Conservation (phyloP, 2,888 invertebrate genomes). For the Parnassius glacialis region DNA sequence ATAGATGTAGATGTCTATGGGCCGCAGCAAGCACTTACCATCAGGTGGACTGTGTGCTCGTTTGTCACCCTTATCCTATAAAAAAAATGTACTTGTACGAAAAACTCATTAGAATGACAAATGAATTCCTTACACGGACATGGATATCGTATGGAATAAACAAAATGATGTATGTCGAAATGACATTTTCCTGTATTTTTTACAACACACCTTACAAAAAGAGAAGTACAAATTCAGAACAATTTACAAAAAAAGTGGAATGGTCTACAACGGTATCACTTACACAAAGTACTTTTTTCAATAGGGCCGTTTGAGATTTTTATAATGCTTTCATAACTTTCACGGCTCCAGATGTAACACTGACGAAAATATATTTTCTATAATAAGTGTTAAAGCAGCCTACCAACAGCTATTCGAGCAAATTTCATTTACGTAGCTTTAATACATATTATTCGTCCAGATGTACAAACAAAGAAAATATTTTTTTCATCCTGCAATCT, state of each 20-base stretch:
- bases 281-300: conserved; percentile 8
- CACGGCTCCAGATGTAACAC: not conserved
- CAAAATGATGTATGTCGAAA: not conserved
- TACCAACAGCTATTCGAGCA: not conserved
- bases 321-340: conserved; percentile 2
- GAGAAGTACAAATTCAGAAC: not conserved
- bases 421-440: not conserved
- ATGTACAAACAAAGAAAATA: too few relatives aligned
- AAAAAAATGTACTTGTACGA: too few relatives aligned
- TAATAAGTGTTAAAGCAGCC: too few relatives aligned
- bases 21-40: too few relatives aligned
- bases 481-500: too few relatives aligned
- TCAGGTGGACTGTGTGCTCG: too few relatives aligned
- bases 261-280: not conserved
- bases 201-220: not conserved
- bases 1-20: too few relatives aligned
- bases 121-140: not conserved
- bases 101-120: not conserved
- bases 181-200: not conserved
- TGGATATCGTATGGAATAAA: not conserved
- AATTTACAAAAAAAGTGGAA: not conserved
- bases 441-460: not conserved
- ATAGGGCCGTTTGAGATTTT: not conserved
- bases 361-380: too few relatives aligned
- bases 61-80: too few relatives aligned